Evolutionary conservation across 2,888 invertebrate genomes (phyloP).

Genomic region (Crepidodera aurea): DNA sequence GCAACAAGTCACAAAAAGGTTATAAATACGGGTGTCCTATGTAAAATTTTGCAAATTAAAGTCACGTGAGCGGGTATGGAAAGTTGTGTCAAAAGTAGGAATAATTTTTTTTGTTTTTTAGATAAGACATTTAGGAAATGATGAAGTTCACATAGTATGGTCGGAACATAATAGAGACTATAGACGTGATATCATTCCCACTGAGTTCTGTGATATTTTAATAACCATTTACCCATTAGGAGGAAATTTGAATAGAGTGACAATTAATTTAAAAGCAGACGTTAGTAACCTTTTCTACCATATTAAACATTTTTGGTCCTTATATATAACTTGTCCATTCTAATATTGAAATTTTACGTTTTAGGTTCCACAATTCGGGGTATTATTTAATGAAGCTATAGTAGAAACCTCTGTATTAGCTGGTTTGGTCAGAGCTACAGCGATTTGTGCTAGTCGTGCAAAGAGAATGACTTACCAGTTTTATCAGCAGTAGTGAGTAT

Average conservation of each 20-base stretch:
- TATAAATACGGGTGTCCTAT: no score
- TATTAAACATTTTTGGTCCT: no score
- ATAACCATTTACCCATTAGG: conserved; percentile 94
- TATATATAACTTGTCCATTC: no score
- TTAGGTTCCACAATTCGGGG: conserved; percentile 92
- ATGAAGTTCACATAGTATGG: conserved; percentile 99
- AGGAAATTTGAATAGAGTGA: conserved; percentile 85
- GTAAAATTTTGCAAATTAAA: no score
- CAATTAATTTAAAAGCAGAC: conserved; percentile 86
- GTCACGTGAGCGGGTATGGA: no score
- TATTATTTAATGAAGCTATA: conserved; percentile 92
- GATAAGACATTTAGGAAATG: conserved; percentile 96
- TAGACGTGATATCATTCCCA: conserved; percentile 95
- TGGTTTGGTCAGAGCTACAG: conserved; percentile 87
- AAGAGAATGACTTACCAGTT: conserved; percentile 88
- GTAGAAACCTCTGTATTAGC: conserved; percentile 78
- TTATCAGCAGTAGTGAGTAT: conserved; percentile 87
- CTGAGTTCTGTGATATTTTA: conserved; percentile 98
- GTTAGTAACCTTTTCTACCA: no score
- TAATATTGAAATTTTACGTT: background rate
- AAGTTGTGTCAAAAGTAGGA: no score
- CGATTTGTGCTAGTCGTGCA: conserved; percentile 89
- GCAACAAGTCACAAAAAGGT: no score
- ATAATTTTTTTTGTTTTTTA: conserved; percentile 62
- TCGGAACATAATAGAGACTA: conserved; percentile 97